Evolutionary conservation across 2,113 vertebrate species (phyloP), one percentile per base, ranked within the genome.

Genomic region (Pomatostomus ruficeps): DNA sequence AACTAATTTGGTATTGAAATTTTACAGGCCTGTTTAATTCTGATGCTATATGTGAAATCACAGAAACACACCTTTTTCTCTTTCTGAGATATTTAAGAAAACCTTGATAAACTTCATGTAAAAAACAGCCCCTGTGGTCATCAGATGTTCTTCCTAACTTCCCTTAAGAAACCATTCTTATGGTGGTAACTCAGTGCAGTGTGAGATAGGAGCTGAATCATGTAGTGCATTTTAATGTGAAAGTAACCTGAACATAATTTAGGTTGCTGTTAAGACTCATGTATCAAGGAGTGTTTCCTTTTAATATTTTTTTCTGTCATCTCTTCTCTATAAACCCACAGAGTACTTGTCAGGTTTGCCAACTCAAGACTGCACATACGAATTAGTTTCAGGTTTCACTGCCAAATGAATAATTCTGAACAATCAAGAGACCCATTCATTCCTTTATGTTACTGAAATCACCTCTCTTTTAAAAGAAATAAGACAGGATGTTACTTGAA

Each of bases 351-450:
- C 59, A 77, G 79, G 72, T 91, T 95, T 96, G 90, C 90, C 84
- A 90, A 81, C 85, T 93, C 51, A 35, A 81, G 36, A 8, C 72
- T 78, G 52, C 46, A 77, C 5, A 0, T 84, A 52, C 1, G 9
- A 85, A 90, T 96, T 95, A 94, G 68, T 84, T 94, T 90, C 76
- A 55, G 79, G 68, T 96, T 94, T 94, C 85, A 45, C 45, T 89
- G 78, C 73, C 31, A 78, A 43, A 59, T 38, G 21, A 79, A 33
- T 85, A 89, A 73, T 70, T 94, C 72, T 80, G 78, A 91, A 72
- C 76, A 68, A 68, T 93, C 59, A 94, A 80, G 85, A 83, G 79
- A 80, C 35, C n/a, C 26, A 90, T 93, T 95, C 78, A 86, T 91
- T 93, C 83, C 63, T 93, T 91, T 91, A 63, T 89, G 57, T 42